Percentiles rank a stretch among this genome's conserved stretches.
Conservation (phyloP, 64 coral and sea anemone species). For the Dendronephthya gigantea region DNA sequence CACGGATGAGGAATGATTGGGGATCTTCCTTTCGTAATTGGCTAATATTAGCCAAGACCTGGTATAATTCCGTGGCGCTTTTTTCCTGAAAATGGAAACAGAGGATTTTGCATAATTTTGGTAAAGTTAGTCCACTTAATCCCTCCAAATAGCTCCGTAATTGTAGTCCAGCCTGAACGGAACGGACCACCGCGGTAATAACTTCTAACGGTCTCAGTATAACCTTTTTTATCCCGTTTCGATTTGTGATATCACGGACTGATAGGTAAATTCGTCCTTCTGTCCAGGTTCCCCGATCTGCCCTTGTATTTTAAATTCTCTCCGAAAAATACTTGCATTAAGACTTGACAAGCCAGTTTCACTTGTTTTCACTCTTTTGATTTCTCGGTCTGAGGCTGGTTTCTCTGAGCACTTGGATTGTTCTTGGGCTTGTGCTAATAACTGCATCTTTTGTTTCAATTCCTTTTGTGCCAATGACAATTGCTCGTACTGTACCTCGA, state of each 20-base stretch:
- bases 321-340: not conserved
- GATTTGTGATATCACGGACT: conserved; percentile 16
- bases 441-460: not conserved
- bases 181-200: conserved; percentile 1
- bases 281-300: conserved; percentile 3
- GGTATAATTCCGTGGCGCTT: conserved; percentile 30
- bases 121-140: conserved; percentile 10
- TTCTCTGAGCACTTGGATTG: not conserved
- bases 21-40: conserved; percentile 36
- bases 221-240: conserved; percentile 27
- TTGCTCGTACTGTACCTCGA: not conserved
- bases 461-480: not conserved
- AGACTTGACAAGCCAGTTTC: not conserved
- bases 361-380: not conserved
- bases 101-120: not conserved
- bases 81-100: conserved; percentile 49
- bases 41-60: conserved; percentile 10
- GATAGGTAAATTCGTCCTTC: conserved; percentile 19
- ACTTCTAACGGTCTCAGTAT: conserved; percentile 35
- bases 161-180: not conserved
- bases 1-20: conserved; percentile 39
- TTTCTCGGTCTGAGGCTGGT: not conserved
- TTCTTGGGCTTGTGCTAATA: not conserved
- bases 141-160: not conserved
- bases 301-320: not conserved